Evolutionary conservation across 2,113 vertebrate species (phyloP).

Genomic region (Oncorhynchus gorbuscha): DNA sequence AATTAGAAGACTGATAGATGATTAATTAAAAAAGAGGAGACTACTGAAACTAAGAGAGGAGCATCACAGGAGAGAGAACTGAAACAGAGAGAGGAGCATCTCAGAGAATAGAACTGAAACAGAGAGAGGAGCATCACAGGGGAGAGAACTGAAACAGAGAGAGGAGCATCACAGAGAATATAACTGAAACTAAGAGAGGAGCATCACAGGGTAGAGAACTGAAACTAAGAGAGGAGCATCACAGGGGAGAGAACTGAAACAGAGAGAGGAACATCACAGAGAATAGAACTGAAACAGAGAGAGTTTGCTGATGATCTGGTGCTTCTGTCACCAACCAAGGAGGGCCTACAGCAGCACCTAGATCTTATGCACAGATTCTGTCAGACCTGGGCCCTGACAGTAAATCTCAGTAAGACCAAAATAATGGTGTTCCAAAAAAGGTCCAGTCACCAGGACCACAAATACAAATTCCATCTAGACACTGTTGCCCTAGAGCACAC

Average conservation of each 20-base stretch:
- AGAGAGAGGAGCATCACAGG: constrained; percentile 11
- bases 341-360: too few relatives aligned
- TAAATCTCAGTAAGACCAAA: too few relatives aligned
- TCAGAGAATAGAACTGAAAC: constrained; percentile 10
- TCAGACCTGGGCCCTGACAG: too few relatives aligned
- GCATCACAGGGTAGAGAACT: constrained; percentile 2
- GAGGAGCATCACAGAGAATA: constrained; percentile 8
- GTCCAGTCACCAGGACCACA: too few relatives aligned
- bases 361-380: too few relatives aligned
- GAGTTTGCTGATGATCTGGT: too few relatives aligned
- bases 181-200: constrained; percentile 11
- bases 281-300: constrained; percentile 10
- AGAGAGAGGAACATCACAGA: constrained; percentile 5
- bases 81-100: constrained; percentile 22
- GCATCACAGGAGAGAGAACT: constrained; percentile 9
- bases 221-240: constrained; percentile 22
- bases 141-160: constrained; percentile 6
- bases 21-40: not conserved
- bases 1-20: not conserved
- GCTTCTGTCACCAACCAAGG: too few relatives aligned
- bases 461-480: too few relatives aligned
- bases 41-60: constrained; percentile 11
- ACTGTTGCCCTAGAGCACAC: too few relatives aligned
- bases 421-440: too few relatives aligned
- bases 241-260: constrained; percentile 14